Evolutionary conservation across 2,888 invertebrate species (phyloP).

Genomic region (Laspeyria flexula): DNA sequence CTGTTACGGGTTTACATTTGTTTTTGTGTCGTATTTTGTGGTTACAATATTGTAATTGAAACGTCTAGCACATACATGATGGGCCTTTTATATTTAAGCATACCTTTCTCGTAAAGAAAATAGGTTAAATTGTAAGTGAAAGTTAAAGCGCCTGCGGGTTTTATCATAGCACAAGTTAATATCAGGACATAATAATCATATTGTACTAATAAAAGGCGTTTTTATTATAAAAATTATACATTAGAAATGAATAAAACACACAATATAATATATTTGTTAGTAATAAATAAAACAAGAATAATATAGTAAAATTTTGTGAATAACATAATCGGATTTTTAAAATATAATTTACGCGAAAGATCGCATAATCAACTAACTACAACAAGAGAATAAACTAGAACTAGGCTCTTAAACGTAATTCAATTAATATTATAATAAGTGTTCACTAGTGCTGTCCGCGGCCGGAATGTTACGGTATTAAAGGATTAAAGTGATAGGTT

Average conservation of each 20-base stretch:
- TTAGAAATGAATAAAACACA: too few species aligned
- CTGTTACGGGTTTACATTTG: slow-evolving; percentile 27
- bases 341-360: too few species aligned
- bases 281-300: too few species aligned
- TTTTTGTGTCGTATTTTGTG: slow-evolving; percentile 2
- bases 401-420: slow-evolving; percentile 40
- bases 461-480: slow-evolving; percentile 3
- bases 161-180: slow-evolving; percentile 10
- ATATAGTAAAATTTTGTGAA: too few species aligned
- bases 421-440: slow-evolving; percentile 45
- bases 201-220: neutral
- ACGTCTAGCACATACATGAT: neutral
- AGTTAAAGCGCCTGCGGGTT: slow-evolving; percentile 14
- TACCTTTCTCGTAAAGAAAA: slow-evolving; percentile 3
- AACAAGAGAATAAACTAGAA: slow-evolving; percentile 27
- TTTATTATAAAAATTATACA: too few species aligned
- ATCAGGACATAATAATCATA: neutral
- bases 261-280: too few species aligned
- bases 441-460: slow-evolving; percentile 30
- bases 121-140: too few species aligned
- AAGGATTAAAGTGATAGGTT: slow-evolving; percentile 15
- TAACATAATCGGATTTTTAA: too few species aligned
- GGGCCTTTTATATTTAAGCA: too few species aligned
- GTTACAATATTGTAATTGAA: too few species aligned
- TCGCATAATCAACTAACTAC: too few species aligned